Evolutionary conservation across 2,888 invertebrate species (phyloP).

Genomic region (Zygogramma bicolorata): DNA sequence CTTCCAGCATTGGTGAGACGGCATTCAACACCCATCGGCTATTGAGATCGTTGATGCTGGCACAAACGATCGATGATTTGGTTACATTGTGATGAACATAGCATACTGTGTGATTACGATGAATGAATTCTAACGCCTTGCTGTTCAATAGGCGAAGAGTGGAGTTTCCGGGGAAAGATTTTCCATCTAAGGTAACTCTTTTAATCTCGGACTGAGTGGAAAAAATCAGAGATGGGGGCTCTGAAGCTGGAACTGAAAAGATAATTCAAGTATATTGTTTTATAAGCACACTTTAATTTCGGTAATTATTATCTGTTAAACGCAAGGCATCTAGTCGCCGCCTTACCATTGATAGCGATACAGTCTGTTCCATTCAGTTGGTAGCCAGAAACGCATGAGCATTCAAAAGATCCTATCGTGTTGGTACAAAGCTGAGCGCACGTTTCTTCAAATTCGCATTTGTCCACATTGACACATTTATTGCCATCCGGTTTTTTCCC

Average conservation of each 20-base stretch:
- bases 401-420: conserved; percentile 76
- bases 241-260: conserved; percentile 73
- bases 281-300: too few species aligned
- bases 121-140: conserved; percentile 75
- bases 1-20: conserved; percentile 74
- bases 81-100: conserved; percentile 78
- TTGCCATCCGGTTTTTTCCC: conserved; percentile 76
- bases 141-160: conserved; percentile 64
- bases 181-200: conserved; percentile 72
- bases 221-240: conserved; percentile 76
- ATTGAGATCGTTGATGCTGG: conserved; percentile 74
- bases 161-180: conserved; percentile 65
- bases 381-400: conserved; percentile 82
- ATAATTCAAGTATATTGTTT: background rate
- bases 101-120: conserved; percentile 76
- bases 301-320: too few species aligned
- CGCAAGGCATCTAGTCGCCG: too few species aligned
- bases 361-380: conserved; percentile 72
- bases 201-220: conserved; percentile 77
- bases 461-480: conserved; percentile 80
- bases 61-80: conserved; percentile 72
- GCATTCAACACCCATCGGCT: conserved; percentile 71
- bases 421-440: conserved; percentile 83
- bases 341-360: conserved; percentile 78
- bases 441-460: conserved; percentile 77